Base-by-base conservation (phyloP, 2,797 vertebrate genomes). In the Leuciscus waleckii region DNA sequence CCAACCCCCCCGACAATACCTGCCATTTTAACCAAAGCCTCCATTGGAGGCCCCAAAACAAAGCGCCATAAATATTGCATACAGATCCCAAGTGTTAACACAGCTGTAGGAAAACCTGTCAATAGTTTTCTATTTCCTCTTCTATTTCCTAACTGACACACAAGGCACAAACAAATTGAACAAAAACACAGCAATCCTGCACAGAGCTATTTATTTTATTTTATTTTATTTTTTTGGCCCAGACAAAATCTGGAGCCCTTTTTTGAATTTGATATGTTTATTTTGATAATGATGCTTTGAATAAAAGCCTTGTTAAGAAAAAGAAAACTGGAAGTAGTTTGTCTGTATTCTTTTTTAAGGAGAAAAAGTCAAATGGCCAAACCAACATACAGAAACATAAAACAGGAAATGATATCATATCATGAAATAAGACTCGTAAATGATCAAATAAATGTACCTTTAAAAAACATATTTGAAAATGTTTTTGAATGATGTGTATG, bases 51-150 rank as follows among this genome's bases (percentile, higher is more conserved):
- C 84, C 78, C 78, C 69, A 79, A 88, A 85, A 88, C 78, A 86
- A 87, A 88, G 71, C 67, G 11, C 81, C 65, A 87, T 86, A 86
- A 87, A 89, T 89, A 89, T 85, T 89, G 73, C 78, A 88, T 89
- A 46, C 26, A 35, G 79, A 56, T 90, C 63, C 82, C 84, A 78
- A 83, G 75, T 65, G 81, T 79, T 73, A 67, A 71, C 26, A 68
- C 54, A 43, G 46, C 76, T 85, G 21, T 29, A 87, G n/a, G 2
- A 87, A 87, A 87, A 87, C 54, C 74, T 89, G 86, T 88, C 88
- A 86, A 86, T 86, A 87, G 56, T 80, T 71, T 85, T 82, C 80
- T 81, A 63, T 78, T 67, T 84, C 29, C 65, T 76, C 29, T 63
- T 63, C 2, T 73, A 70, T 58, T 67, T 83, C 73, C 43, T 19